These are phyloP conservation scores for Bolborhynchus lineola DNA, from an alignment of 2,113 vertebrate species.

Conservation along the genomic window DNA sequence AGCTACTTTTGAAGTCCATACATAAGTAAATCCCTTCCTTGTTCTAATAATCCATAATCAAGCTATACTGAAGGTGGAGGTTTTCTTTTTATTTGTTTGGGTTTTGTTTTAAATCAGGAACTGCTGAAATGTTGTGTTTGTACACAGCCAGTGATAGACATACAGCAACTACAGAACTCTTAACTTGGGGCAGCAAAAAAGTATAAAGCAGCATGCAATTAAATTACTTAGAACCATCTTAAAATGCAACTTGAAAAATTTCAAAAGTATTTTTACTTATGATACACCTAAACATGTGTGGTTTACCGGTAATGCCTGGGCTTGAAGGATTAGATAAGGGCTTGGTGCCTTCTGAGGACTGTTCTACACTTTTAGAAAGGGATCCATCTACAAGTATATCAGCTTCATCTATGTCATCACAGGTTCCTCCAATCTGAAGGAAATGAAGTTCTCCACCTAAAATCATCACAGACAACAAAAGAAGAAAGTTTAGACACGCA, in stretches of 20 bases:
- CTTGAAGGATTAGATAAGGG: conserved; percentile 95
- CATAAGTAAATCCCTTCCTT: not conserved
- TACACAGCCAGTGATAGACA: not conserved
- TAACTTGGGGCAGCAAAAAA: not conserved
- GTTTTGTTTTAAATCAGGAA: not conserved
- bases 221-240: not conserved
- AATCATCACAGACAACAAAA: conserved; percentile 14
- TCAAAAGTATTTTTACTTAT: not conserved
- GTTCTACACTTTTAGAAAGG: conserved; percentile 90
- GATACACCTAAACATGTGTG: not conserved
- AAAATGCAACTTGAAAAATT: not conserved
- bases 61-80: not conserved
- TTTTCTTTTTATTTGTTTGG: not conserved
- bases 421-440: conserved; percentile 99
- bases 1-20: not conserved
- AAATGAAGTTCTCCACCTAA: conserved; percentile 99
- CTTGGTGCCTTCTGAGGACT: conserved; percentile 89
- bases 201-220: not conserved
- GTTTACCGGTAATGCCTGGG: conserved; percentile 92
- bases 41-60: not conserved
- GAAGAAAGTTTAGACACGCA: not conserved
- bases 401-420: conserved; percentile 93
- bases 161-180: not conserved
- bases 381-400: conserved; percentile 98
- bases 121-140: not conserved